Conservation (phyloP, 64 coral and sea anemone genomes). For the Anthopleura sola region DNA sequence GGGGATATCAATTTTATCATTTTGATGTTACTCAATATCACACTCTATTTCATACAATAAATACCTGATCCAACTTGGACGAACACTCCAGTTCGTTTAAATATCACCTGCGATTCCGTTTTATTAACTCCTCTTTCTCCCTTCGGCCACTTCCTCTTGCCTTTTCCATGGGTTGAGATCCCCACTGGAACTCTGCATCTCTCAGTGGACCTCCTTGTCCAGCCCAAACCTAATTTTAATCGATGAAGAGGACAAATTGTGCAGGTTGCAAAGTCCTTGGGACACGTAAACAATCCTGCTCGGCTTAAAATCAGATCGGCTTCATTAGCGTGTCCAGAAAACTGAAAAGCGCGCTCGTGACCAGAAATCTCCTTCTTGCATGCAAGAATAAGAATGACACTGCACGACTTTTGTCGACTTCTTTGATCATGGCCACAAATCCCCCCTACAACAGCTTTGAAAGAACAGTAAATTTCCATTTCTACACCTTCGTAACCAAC, state of each 20-base stretch:
- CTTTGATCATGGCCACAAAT: too few relatives aligned
- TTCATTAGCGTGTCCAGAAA: conserved; percentile 15
- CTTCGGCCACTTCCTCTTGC: conserved; percentile 35
- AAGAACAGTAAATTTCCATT: too few relatives aligned
- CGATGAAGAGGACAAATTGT: conserved; percentile 49
- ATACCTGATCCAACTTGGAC: conserved; percentile 45
- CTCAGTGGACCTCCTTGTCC: conserved; percentile 25
- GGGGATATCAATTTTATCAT: too few relatives aligned
- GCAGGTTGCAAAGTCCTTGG: conserved; percentile 34
- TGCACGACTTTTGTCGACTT: too few relatives aligned
- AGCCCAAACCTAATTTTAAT: conserved; percentile 32
- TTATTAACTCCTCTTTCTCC: conserved; percentile 32
- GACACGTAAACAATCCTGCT: conserved; percentile 33
- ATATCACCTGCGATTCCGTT: background rate
- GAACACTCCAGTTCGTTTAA: conserved; percentile 32
- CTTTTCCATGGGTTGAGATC: conserved; percentile 33
- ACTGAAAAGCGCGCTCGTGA: conserved; percentile 24
- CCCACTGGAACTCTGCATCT: conserved; percentile 32
- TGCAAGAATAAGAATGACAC: too few relatives aligned
- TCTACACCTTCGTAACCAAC: too few relatives aligned
- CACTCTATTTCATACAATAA: too few relatives aligned
- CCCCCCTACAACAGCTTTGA: too few relatives aligned
- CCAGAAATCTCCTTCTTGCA: too few relatives aligned
- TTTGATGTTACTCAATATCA: too few relatives aligned
- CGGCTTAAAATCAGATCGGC: conserved; percentile 32